A percentile compares a stretch with the other conserved stretches of the same genome.
Conservation (phyloP, 1,140 invertebrate genomes). For the Bombus balteatus region DNA sequence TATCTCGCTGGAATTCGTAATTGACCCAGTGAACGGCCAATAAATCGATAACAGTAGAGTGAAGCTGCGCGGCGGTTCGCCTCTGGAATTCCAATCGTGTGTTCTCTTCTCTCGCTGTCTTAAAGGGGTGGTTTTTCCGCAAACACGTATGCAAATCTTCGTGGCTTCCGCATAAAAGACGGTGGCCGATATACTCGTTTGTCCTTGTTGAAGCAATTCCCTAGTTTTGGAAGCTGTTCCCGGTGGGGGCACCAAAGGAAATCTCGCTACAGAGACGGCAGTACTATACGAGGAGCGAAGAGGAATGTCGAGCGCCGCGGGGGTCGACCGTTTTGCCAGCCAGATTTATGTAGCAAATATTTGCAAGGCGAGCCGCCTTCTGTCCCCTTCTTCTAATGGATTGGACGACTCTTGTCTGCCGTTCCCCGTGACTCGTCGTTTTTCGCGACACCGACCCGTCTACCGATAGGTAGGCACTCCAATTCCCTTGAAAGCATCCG, state of each 20-base stretch:
- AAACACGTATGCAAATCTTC: conserved; percentile 13
- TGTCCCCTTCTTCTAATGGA: conserved; percentile 67
- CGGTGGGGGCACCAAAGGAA: conserved; percentile 4
- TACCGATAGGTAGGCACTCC: conserved; percentile 42
- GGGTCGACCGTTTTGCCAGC: conserved; percentile 50
- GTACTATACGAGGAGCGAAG: conserved; percentile 38
- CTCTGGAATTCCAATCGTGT: conserved; percentile 21
- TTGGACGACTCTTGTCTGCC: conserved; percentile 55
- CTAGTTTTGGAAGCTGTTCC: conserved; percentile 51
- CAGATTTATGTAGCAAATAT: conserved; percentile 75
- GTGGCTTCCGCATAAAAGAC: neutral
- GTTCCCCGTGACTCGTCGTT: conserved; percentile 43
- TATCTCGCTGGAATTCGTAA: conserved; percentile 42
- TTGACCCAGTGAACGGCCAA: conserved; percentile 48
- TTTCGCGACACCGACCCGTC: conserved; percentile 35
- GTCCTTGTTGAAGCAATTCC: conserved; percentile 45
- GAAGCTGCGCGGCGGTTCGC: neutral
- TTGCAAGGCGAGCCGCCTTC: conserved; percentile 64
- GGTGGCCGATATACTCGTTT: conserved; percentile 41
- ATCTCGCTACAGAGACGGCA: no score
- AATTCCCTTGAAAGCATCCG: conserved; percentile 67
- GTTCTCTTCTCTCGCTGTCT: neutral
- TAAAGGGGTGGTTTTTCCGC: neutral
- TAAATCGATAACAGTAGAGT: conserved; percentile 46
- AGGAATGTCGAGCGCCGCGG: conserved; percentile 58